phyloP scores from a whole-genome alignment of 1,140 invertebrate species.

The Plutomurus gul region DNA sequence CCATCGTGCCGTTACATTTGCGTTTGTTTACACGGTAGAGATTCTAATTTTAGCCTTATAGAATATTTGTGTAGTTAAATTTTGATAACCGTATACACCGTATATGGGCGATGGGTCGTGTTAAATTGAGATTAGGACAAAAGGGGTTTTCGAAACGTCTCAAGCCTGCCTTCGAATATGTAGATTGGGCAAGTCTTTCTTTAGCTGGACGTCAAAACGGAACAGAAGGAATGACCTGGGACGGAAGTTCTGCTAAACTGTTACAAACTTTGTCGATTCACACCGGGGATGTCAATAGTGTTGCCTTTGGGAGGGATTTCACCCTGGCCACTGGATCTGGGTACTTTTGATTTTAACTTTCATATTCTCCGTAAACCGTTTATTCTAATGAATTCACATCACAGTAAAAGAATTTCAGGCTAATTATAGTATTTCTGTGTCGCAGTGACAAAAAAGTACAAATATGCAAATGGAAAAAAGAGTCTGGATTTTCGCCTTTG shows the following conservation, averaged over 20 bases:
- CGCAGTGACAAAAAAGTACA: conserved; percentile 68
- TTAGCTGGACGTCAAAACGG: neutral
- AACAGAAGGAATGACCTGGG: conserved; percentile 42
- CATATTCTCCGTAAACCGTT: neutral
- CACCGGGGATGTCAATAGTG: conserved; percentile 69
- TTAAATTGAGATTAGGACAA: neutral
- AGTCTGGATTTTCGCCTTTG: conserved; percentile 63
- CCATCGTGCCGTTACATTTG: too few relatives aligned
- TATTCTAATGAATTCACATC: neutral
- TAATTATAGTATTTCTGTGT: neutral
- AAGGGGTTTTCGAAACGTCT: neutral
- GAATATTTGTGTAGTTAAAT: too few relatives aligned
- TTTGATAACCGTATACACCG: too few relatives aligned
- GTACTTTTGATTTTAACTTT: conserved; percentile 58
- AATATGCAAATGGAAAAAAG: conserved; percentile 67
- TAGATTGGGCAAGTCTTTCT: conserved; percentile 11
- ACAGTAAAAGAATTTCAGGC: neutral
- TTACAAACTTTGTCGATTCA: conserved; percentile 65
- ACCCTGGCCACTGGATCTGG: conserved; percentile 67
- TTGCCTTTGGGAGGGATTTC: conserved; percentile 66
- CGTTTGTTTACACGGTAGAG: too few relatives aligned
- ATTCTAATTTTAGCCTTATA: too few relatives aligned
- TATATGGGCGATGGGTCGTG: neutral
- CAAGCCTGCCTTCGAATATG: conserved; percentile 22
- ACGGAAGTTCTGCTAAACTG: conserved; percentile 55